Percentiles rank a stretch among this genome's conserved stretches.
These are phyloP conservation scores for Chymomyza costata DNA, from an alignment of 1,140 invertebrate species.

Conservation along the genomic window DNA sequence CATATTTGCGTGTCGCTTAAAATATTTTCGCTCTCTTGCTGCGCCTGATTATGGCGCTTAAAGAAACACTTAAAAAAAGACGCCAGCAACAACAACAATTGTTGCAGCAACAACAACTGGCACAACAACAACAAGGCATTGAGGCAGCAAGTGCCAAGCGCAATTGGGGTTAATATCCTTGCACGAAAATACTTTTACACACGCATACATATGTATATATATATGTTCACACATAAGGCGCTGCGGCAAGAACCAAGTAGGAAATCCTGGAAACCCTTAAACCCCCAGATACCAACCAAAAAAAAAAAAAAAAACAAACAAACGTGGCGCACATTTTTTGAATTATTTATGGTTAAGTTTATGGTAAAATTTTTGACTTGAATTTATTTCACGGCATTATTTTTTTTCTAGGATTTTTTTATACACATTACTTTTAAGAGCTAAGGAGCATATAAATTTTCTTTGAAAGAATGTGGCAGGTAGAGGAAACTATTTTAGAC, in stretches of 20 bases:
- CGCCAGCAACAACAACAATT: slow-evolving; percentile 26
- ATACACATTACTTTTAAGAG: no score
- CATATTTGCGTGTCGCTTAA: slow-evolving; percentile 67
- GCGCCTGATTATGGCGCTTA: slow-evolving; percentile 71
- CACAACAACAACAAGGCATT: slow-evolving; percentile 18
- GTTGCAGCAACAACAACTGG: slow-evolving; percentile 6
- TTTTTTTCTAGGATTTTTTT: no score
- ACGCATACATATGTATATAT: slow-evolving; percentile 1
- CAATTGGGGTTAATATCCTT: slow-evolving; percentile 72
- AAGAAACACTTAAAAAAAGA: slow-evolving; percentile 66
- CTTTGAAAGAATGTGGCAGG: no score
- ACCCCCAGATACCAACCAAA: neutral
- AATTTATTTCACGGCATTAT: slow-evolving; percentile 48
- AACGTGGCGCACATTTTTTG: slow-evolving; percentile 61
- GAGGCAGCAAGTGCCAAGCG: slow-evolving; percentile 54
- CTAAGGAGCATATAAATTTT: no score
- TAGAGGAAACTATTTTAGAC: no score
- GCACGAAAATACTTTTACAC: slow-evolving; percentile 49
- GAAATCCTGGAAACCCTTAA: no score
- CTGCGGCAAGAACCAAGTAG: neutral
- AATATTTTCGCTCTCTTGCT: slow-evolving; percentile 56
- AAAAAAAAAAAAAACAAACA: no score
- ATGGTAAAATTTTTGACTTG: slow-evolving; percentile 66
- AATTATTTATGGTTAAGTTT: slow-evolving; percentile 73
- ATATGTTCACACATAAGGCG: neutral